A percentile compares a stretch with the other conserved stretches of the same genome.
Conservation (phyloP, 1,140 invertebrate species). For the Zaprionus kolodkinae region DNA sequence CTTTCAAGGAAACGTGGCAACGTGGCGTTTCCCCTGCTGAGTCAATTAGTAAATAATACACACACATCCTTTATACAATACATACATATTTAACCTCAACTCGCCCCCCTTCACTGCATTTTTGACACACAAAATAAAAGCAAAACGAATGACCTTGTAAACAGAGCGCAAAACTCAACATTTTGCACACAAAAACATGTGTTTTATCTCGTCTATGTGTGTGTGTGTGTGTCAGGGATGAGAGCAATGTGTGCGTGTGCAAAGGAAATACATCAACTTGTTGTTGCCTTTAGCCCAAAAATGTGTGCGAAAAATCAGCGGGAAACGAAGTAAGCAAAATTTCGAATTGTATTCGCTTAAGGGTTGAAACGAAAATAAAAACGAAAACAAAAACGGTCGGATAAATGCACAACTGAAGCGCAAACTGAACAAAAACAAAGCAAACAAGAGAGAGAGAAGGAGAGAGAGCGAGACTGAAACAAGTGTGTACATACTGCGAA, state of each 20-base stretch:
- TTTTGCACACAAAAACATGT: constrained; percentile 60
- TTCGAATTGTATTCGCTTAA: constrained; percentile 2
- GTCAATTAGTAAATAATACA: not conserved
- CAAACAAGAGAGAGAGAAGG: not conserved
- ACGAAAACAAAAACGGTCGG: constrained; percentile 60
- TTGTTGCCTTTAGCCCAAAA: constrained; percentile 56
- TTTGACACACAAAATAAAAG: constrained; percentile 79
- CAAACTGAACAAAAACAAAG: constrained; percentile 30
- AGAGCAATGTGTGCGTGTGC: not conserved
- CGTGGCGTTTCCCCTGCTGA: not conserved
- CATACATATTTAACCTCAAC: not conserved
- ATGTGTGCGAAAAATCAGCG: constrained; percentile 20
- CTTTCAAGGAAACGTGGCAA: not conserved
- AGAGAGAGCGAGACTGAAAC: constrained; percentile 8
- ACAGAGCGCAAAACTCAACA: constrained; percentile 50
- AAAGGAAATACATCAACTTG: constrained; percentile 63
- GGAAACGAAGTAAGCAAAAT: constrained; percentile 10
- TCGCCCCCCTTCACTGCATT: constrained; percentile 25
- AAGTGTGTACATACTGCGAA: constrained; percentile 5
- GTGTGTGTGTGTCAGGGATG: constrained; percentile 8
- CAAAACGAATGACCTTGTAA: constrained; percentile 80
- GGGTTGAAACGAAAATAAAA: constrained; percentile 65
- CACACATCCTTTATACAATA: not conserved
- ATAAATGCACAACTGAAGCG: constrained; percentile 48
- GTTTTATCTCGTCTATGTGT: constrained; percentile 32